These are phyloP conservation scores for Ceyx melanurus DNA, from an alignment of 2,113 vertebrate genomes.

Conservation along the genomic window DNA sequence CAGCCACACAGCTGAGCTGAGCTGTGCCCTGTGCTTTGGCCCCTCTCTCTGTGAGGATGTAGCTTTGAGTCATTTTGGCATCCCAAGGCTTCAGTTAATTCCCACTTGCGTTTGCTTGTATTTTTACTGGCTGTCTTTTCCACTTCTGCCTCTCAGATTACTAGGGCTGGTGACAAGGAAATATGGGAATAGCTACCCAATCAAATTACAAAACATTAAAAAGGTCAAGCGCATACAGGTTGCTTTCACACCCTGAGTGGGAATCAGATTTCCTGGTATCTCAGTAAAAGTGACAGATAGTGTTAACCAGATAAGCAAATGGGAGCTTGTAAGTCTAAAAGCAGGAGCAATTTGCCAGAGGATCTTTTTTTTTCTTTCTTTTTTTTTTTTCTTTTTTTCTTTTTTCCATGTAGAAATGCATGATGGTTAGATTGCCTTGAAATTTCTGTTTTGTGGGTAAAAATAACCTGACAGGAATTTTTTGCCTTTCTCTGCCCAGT, in stretches of 20 bases:
- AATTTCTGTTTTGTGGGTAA: not conserved
- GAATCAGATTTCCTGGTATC: slow-evolving; percentile 52
- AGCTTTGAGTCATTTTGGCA: not conserved
- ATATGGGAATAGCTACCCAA: slow-evolving; percentile 60
- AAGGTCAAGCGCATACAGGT: slow-evolving; percentile 52
- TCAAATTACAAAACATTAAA: slow-evolving; percentile 68
- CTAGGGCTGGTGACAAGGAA: slow-evolving; percentile 62
- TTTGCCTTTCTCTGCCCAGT: not conserved
- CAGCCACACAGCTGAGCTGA: rapidly evolving
- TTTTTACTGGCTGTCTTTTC: slow-evolving; percentile 51
- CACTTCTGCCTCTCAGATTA: slow-evolving; percentile 60
- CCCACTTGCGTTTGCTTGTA: slow-evolving; percentile 35
- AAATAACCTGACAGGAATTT: not conserved
- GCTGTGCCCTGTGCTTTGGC: not conserved
- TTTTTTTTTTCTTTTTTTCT: not conserved
- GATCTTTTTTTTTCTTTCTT: not conserved
- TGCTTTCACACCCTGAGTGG: not conserved
- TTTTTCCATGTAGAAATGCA: not conserved
- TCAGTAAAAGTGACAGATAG: slow-evolving; percentile 46
- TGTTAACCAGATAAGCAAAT: slow-evolving; percentile 58
- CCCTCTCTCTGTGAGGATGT: not conserved
- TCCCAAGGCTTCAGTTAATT: slow-evolving; percentile 8
- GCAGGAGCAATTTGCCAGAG: not conserved
- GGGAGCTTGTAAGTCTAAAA: slow-evolving; percentile 14
- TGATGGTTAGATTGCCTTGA: not conserved